A percentile compares a stretch with the other conserved stretches of the same genome.
Conservation (phyloP, 2,113 vertebrate species). For the Stigmatopora argus region DNA sequence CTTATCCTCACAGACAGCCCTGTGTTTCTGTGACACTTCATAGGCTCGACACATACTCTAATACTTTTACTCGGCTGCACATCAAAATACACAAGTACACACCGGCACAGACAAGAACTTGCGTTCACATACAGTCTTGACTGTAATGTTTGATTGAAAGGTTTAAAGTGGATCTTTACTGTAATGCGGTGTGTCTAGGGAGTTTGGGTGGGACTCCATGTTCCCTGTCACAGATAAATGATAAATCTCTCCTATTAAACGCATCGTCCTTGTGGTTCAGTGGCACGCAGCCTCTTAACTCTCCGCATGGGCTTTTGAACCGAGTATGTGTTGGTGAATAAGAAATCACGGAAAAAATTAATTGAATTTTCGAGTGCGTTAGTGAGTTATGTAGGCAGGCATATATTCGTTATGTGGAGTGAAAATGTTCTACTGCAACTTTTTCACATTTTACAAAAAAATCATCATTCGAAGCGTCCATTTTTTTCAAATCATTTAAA, state of each 20-base stretch:
- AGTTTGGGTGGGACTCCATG: slow-evolving; percentile 14
- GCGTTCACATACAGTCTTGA: slow-evolving; percentile 1
- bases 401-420: no score
- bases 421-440: background rate
- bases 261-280: slow-evolving; percentile 36
- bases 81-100: background rate
- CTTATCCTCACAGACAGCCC: slow-evolving; percentile 51
- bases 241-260: slow-evolving; percentile 42
- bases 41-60: slow-evolving; percentile 11
- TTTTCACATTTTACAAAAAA: background rate
- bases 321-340: background rate
- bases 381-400: background rate
- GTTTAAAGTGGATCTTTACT: slow-evolving; percentile 7
- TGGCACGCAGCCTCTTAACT: slow-evolving; percentile 32
- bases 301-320: slow-evolving; percentile 6
- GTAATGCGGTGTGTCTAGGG: slow-evolving; percentile 6
- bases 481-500: background rate
- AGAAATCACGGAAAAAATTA: background rate
- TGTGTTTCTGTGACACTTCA: slow-evolving; percentile 35
- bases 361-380: background rate
- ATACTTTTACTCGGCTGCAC: slow-evolving; percentile 1
- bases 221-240: slow-evolving; percentile 34
- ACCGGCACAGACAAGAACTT: background rate
- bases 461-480: background rate
- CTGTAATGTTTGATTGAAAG: slow-evolving; percentile 9